These are phyloP conservation scores for Syrrhaptes paradoxus DNA, from an alignment of 2,113 vertebrate species.

Conservation along the genomic window DNA sequence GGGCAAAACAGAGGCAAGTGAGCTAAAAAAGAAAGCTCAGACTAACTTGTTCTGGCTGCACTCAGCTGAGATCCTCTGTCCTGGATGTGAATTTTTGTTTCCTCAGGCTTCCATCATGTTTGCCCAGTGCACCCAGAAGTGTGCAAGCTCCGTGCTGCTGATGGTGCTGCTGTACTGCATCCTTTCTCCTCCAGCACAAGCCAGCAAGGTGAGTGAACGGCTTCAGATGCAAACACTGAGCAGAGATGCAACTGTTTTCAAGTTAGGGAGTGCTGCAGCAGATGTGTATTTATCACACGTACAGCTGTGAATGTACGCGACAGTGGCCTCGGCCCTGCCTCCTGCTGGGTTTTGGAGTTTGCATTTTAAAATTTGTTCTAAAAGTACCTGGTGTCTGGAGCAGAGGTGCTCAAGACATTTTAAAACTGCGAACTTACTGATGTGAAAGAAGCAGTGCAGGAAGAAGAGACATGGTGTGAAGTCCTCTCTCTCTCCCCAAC, in stretches of 20 bases:
- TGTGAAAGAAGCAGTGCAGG: not conserved
- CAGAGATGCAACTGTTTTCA: not conserved
- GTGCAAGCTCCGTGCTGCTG: conserved; percentile 45
- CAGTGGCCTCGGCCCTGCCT: not conserved
- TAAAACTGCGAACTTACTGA: not conserved
- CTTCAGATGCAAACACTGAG: not conserved
- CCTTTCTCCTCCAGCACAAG: conserved; percentile 52
- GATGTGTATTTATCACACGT: not conserved
- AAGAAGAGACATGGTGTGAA: not conserved
- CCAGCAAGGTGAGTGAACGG: conserved; percentile 71
- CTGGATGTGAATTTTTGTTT: not conserved
- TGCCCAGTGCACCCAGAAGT: not conserved
- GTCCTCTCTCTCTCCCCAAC: not conserved
- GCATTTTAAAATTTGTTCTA: not conserved
- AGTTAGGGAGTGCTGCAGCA: not conserved
- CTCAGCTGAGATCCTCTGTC: not conserved
- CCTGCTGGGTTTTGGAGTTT: not conserved
- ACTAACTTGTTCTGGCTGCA: rapidly evolving
- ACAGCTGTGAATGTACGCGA: not conserved
- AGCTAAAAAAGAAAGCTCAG: not conserved
- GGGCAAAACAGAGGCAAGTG: not conserved
- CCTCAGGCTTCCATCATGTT: conserved; percentile 43
- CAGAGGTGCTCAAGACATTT: not conserved
- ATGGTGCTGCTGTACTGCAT: conserved; percentile 44
- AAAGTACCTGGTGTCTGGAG: not conserved